Evolutionary conservation across 1,140 invertebrate species (phyloP), one percentile per base, ranked within the genome.

Genomic region (Dryas iulia): DNA sequence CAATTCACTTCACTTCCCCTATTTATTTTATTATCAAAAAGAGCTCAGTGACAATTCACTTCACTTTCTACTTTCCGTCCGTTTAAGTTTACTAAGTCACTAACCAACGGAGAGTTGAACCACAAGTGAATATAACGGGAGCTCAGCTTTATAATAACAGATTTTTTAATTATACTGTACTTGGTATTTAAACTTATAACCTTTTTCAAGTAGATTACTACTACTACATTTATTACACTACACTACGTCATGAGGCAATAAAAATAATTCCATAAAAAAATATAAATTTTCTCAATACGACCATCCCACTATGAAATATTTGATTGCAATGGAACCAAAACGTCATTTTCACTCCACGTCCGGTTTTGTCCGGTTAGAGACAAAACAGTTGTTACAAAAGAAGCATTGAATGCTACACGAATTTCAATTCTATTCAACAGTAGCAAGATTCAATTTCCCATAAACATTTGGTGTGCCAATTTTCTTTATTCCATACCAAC

Each of bases 301-400:
- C 30, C 28, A 4, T 28, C 28, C 25, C 6, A 18, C 8, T 28
- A 58, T 58, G 25, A 58, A 66, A 66, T 66, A 66, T 66, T 59
- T 25, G 57, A 66, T 28, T 53, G 64, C 64, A 59, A 53, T 59
- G 39, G 39, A 6, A 59, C 35, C 33, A 66, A 66, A 66, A 66
- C 11, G 39, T 30, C 57, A 66, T 59, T 60, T 59, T 66, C 64
- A 12, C 33, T 59, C 54, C 26, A 25, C 33, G 64, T 66, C 57
- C 64, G 57, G 57, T 59, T 66, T 66, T 53, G 64, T 59, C 35
- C 21, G 26, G 57, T 66, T 59, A 66, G 61, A 54, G 52, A 57
- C 64, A 59, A 66, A 59, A 66, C 54, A 35, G n/a, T 66, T 14
- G 25, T 59, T 30, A 66, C 63, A 66, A 59, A 66, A 59, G 64